Evolutionary conservation across 2,797 vertebrate species (phyloP).

Genomic region (Muscicapa striata): DNA sequence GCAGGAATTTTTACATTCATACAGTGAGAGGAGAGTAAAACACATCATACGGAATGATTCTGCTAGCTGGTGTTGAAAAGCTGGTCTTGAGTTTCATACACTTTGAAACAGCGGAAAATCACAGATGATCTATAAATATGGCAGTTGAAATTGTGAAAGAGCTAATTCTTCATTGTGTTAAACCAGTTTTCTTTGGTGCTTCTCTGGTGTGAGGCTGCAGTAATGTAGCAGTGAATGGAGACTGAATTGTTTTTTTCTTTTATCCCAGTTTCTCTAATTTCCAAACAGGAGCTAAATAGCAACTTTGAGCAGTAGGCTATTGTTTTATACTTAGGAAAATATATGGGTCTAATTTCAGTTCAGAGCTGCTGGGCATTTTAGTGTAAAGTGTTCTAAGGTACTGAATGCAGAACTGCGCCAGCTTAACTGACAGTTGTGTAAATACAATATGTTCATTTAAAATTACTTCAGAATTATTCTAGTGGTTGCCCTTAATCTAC

Average conservation of each 20-base stretch:
- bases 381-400: not conserved
- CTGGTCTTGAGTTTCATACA: conserved; percentile 26
- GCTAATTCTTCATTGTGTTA: conserved; percentile 31
- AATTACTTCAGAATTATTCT: not conserved
- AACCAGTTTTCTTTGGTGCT: conserved; percentile 12
- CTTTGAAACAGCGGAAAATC: conserved; percentile 49
- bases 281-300: not conserved
- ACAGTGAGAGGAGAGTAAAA: conserved; percentile 16
- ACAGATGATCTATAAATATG: conserved; percentile 43
- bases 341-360: not conserved
- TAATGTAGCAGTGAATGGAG: not conserved
- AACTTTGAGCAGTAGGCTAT: not conserved
- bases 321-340: not conserved
- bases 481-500: not conserved
- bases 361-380: not conserved
- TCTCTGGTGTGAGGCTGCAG: not conserved
- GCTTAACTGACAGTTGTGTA: not conserved
- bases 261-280: not conserved
- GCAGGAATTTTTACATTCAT: conserved; percentile 52
- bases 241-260: not conserved
- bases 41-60: conserved; percentile 14
- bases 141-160: conserved; percentile 7
- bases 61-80: conserved; percentile 42
- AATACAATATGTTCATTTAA: not conserved
- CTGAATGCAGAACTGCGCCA: not conserved